These are phyloP conservation scores for Mustela nigripes DNA, from an alignment of 2,113 vertebrate species.

Conservation along the genomic window DNA sequence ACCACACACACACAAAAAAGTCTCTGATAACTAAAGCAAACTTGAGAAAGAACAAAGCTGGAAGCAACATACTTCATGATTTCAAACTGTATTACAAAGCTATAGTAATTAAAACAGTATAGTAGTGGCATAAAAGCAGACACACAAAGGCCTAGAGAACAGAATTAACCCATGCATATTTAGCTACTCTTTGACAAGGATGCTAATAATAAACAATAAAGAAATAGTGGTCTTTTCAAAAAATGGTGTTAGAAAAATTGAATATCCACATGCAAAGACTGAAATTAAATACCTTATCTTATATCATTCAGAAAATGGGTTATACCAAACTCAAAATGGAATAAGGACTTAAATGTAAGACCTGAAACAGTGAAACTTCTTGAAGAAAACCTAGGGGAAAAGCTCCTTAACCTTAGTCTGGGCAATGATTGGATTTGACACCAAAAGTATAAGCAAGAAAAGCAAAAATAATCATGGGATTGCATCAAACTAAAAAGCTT, in stretches of 20 bases:
- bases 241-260: not conserved
- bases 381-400: not conserved
- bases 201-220: not conserved
- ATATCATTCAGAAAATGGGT: not conserved
- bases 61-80: not conserved
- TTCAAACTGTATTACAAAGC: not conserved
- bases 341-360: not conserved
- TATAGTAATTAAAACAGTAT: not conserved
- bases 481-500: not conserved
- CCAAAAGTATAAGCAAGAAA: not conserved
- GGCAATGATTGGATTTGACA: not conserved
- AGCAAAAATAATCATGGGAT: not conserved
- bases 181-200: not conserved
- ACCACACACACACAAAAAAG: not conserved
- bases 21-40: not conserved
- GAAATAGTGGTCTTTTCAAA: not conserved
- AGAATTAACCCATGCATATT: not conserved
- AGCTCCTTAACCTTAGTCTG: not conserved
- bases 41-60: not conserved
- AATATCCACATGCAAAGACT: not conserved
- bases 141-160: not conserved
- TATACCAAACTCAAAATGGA: not conserved
- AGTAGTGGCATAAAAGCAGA: not conserved
- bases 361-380: not conserved
- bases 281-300: not conserved